phyloP scores from a whole-genome alignment of 2,797 vertebrate genomes.

The Crenuchus spilurus region DNA sequence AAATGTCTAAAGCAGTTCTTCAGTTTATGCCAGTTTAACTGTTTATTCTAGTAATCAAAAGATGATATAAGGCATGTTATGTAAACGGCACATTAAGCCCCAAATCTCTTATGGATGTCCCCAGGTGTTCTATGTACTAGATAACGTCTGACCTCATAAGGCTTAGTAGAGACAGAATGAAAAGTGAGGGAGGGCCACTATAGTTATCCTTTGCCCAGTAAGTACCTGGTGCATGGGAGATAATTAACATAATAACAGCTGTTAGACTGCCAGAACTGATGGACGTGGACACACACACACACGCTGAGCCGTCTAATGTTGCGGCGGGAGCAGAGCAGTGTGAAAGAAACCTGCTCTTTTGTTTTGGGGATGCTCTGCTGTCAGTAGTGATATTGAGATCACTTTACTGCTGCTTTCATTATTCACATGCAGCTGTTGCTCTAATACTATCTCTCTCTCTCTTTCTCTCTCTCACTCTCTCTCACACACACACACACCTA shows the following conservation, averaged over 20 bases:
- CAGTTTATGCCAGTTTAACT: no score
- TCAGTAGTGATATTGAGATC: conserved; percentile 70
- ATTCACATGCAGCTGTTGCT: conserved; percentile 77
- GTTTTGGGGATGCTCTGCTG: conserved; percentile 65
- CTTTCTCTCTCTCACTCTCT: background rate
- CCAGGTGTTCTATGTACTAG: no score
- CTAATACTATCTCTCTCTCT: conserved; percentile 28
- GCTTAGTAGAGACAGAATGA: no score
- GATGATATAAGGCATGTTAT: no score
- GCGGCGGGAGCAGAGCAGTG: conserved; percentile 62
- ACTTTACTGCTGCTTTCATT: conserved; percentile 76
- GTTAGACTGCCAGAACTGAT: conserved; percentile 43
- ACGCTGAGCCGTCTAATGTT: conserved; percentile 11
- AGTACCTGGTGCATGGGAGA: conserved; percentile 10
- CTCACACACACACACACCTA: conserved; percentile 13
- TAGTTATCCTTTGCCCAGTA: no score
- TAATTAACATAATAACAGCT: conserved; percentile 46
- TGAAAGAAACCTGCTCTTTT: conserved; percentile 67
- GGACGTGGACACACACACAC: conserved; percentile 18
- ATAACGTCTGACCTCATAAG: no score
- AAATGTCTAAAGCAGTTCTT: no score
- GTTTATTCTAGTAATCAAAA: no score
- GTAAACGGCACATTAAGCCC: no score
- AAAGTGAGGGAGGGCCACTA: no score
- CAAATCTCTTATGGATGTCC: no score